A percentile compares a stretch with the other conserved stretches of the same genome.
Conservation (phyloP, 2,797 vertebrate genomes). For the Austrolebias charrua region DNA sequence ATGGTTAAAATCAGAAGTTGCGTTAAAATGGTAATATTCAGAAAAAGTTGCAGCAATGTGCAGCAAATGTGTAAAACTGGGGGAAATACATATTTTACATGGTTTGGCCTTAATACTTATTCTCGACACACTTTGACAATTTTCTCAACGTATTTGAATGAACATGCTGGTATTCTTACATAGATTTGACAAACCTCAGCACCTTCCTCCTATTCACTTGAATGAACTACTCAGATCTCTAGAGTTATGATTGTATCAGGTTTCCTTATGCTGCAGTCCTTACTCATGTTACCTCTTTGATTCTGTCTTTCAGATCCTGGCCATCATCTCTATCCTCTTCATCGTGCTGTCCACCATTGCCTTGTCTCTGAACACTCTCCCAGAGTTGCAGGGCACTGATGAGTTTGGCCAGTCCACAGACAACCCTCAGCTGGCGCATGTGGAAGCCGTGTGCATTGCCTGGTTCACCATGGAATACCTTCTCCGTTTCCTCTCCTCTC, state of each 20-base stretch:
- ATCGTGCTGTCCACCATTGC: constrained; percentile 99
- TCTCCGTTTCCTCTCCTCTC: constrained; percentile 95
- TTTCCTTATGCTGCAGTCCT: constrained; percentile 13
- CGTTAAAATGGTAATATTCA: too few relatives aligned
- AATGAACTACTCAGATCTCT: constrained; percentile 2
- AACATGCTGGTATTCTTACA: background rate
- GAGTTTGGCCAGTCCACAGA: constrained; percentile 94
- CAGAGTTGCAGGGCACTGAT: constrained; percentile 93
- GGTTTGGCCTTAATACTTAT: background rate
- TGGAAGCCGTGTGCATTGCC: constrained; percentile 97
- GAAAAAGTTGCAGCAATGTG: too few relatives aligned
- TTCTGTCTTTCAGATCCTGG: constrained; percentile 89
- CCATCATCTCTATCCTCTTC: constrained; percentile 99
- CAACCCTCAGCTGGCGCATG: constrained; percentile 95
- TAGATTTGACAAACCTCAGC: background rate
- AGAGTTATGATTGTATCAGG: background rate
- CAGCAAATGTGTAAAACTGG: too few relatives aligned
- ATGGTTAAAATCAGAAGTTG: background rate
- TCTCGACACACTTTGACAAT: too few relatives aligned
- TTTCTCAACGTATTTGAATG: too few relatives aligned
- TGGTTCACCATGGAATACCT: constrained; percentile 99
- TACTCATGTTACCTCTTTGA: constrained; percentile 27
- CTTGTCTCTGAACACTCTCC: constrained; percentile 98
- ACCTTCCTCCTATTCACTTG: background rate
- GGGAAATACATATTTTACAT: too few relatives aligned